Conservation (phyloP, 2,888 invertebrate genomes). For the Cephus pulcher region DNA sequence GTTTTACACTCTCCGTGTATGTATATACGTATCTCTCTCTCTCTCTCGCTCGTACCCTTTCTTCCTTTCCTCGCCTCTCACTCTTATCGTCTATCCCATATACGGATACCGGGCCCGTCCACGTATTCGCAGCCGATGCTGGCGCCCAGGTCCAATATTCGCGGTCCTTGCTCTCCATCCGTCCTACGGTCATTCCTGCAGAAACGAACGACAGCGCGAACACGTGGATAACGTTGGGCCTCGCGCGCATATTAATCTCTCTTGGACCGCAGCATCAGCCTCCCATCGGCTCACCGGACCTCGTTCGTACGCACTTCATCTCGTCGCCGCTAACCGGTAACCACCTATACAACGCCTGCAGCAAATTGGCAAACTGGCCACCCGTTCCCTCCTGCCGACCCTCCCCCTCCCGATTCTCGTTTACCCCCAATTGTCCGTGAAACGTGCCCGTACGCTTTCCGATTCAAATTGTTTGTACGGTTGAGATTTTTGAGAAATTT, state of each 20-base stretch:
- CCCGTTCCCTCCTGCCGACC: constrained; percentile 12
- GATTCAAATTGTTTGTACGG: background rate
- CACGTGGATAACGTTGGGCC: constrained; percentile 36
- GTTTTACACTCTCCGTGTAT: constrained; percentile 7
- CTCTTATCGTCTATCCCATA: background rate
- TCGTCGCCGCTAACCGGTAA: constrained; percentile 46
- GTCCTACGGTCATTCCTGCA: background rate
- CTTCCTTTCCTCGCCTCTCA: background rate
- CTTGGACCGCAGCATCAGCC: constrained; percentile 62
- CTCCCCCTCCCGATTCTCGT: background rate
- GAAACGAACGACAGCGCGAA: constrained; percentile 21
- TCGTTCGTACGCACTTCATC: constrained; percentile 52
- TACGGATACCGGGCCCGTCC: background rate
- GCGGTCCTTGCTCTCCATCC: background rate
- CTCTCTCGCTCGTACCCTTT: background rate
- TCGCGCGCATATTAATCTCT: constrained; percentile 64
- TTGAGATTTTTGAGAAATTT: background rate
- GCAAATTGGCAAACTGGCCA: constrained; percentile 59
- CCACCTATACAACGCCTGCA: constrained; percentile 56
- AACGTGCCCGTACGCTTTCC: constrained; percentile 12
- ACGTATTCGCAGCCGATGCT: background rate
- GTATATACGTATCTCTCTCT: background rate
- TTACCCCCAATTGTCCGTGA: constrained; percentile 23
- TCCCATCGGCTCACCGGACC: constrained; percentile 46
- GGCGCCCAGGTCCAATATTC: background rate